Evolutionary conservation across 30 jellyfish, hydroid and myxozoan species (phyloP).

Genomic region (Cassiopea xamachana): DNA sequence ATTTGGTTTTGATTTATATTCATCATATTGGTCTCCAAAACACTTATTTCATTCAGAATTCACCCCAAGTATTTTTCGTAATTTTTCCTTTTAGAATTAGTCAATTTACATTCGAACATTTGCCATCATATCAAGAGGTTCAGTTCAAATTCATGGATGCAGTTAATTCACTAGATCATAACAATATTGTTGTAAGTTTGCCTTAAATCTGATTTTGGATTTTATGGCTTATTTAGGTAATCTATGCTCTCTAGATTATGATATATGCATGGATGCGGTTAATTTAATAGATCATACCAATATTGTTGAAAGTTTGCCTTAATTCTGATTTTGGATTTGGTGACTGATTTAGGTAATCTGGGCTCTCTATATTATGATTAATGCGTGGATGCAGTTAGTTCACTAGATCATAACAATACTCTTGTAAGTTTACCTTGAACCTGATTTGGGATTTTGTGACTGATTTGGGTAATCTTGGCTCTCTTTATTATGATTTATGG

Average conservation of each 20-base stretch:
- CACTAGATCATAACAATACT: constrained; percentile 88
- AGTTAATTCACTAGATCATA: constrained; percentile 91
- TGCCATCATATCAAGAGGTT: constrained; percentile 78
- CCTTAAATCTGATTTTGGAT: not conserved
- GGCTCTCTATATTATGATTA: not conserved
- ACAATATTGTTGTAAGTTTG: constrained; percentile 85
- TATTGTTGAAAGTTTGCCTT: constrained; percentile 72
- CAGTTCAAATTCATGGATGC: constrained; percentile 93
- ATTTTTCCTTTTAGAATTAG: constrained; percentile 28
- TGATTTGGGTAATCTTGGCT: too few species aligned
- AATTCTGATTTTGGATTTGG: not conserved
- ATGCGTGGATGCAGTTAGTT: constrained; percentile 92
- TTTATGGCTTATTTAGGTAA: not conserved
- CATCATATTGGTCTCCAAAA: too few species aligned
- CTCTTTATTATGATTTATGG: too few species aligned
- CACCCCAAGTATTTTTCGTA: not conserved
- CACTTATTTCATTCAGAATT: not conserved
- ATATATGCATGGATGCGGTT: constrained; percentile 76
- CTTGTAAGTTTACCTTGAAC: constrained; percentile 55
- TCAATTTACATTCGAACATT: constrained; percentile 88
- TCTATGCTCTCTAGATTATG: too few species aligned
- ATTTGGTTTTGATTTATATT: too few species aligned
- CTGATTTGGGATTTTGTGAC: not conserved
- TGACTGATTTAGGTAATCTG: not conserved
- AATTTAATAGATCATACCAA: constrained; percentile 90